Evolutionary conservation across 2,113 vertebrate genomes (phyloP), one percentile per base, ranked within the genome.

Genomic region (Limanda limanda): DNA sequence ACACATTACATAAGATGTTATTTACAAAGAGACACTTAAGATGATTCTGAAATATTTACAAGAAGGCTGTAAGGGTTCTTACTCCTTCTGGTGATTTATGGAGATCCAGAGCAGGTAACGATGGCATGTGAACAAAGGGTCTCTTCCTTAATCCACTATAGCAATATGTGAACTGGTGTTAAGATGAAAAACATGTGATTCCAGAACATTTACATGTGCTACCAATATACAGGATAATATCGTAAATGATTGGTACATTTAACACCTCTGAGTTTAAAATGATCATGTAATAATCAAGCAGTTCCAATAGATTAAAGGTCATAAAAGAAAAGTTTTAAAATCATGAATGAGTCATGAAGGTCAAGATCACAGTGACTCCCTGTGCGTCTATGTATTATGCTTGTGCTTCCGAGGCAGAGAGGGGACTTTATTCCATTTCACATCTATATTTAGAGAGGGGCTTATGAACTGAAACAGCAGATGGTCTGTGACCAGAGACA

Each of bases 101-200:
- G 80, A 99, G 94, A 79, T 98, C 97, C 91, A 99, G 95, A 82
- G 94, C 96, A 74, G 98, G 98, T 88, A 99, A 95, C 78, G 97
- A 97, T 25, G 98, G 98, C 96, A 97, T 97, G 84, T 98, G 97
- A 86, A 99, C 96, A 87, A 97, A 97, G 14, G 96, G 95, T 88
- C 97, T 99, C 94, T 99, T 99, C 83, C 97, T 96, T 76, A 99
- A 94, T 90, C 98, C 98, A 92, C 98, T 99, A 86, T 99, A 99
- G 95, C 98, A 99, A 92, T 99, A 99, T 82, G 95, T 99, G 87
- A 91, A 63, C 79, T 88, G 63, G 25, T 81, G 94, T 98, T 96
- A 99, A 98, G 97, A 94, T 65, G 48, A 81, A 75, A 83, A 83
- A 70, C 24, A 54, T 5, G 13, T 17, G 23, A 71, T 52, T 65